Conservation (phyloP, 2,888 invertebrate genomes). For the Geophilus truncorum region DNA sequence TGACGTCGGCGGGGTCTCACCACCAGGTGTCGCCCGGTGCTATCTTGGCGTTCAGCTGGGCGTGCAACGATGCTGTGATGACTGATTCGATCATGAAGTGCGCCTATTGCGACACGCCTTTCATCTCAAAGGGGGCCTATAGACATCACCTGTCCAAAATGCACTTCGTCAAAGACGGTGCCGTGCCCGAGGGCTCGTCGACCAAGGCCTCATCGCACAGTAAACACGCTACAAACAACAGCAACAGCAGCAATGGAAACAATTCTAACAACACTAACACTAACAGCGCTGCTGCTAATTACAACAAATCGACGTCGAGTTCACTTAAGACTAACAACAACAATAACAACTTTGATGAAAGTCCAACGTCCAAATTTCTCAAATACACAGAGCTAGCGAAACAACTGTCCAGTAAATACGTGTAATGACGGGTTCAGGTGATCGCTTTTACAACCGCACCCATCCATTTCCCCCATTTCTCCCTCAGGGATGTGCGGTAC, state of each 20-base stretch:
- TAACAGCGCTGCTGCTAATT: not conserved
- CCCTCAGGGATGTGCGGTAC: not conserved
- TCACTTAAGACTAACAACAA: conserved; percentile 9
- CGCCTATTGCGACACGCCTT: conserved; percentile 90
- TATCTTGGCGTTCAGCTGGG: conserved; percentile 88
- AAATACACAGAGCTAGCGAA: conserved; percentile 98
- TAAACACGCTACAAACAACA: conserved; percentile 31
- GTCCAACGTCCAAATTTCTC: conserved; percentile 93
- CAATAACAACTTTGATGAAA: conserved; percentile 64
- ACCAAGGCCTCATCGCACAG: not conserved
- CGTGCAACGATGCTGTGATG: conserved; percentile 85
- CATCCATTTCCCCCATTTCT: not conserved
- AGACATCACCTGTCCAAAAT: conserved; percentile 92
- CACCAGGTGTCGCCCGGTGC: conserved; percentile 60
- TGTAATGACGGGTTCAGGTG: conserved; percentile 38
- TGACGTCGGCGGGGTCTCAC: not conserved
- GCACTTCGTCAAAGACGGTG: conserved; percentile 91
- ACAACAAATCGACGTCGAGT: conserved; percentile 17
- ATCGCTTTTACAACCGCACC: not conserved
- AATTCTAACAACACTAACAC: not conserved
- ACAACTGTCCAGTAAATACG: conserved; percentile 91
- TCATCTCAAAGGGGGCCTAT: conserved; percentile 94
- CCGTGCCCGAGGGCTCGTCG: conserved; percentile 59
- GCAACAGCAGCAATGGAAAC: not conserved
- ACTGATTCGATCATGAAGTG: conserved; percentile 77